Evolutionary conservation across 2,888 invertebrate species (phyloP), one percentile per base, ranked within the genome.

Genomic region (Neoscelio sp.): DNA sequence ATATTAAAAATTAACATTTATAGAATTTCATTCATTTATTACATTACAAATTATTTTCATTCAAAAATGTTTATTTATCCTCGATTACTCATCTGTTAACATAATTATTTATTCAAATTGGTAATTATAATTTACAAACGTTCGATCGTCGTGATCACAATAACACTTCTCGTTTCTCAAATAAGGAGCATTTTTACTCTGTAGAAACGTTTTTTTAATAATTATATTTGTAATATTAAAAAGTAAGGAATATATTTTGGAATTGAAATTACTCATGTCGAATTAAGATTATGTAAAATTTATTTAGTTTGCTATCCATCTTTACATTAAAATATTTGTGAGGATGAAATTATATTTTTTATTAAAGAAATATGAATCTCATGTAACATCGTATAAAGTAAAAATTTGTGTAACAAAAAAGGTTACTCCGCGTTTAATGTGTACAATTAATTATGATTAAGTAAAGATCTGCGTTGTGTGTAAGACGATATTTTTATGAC

Each of bases 401-500:
- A n/a, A n/a, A n/a, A 40, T 35, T 13, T 35, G 35, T 40, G 40
- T 40, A 17, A 12, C 1, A 15, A 6, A 26, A 26, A 48, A 42
- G 18, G 1, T 17, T n/a, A n/a, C n/a, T n/a, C 10, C 8, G 23
- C 15, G 33, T 33, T 42, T 40, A 23, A 23, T 23, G n/a, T 33
- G n/a, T n/a, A 64, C 5, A 23, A 44, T 44, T 38, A 73, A 44
- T 12, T 18, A 54, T 62, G 46, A 33, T 33, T 48, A 13, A 54
- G 13, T 15, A 52, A 33, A 67, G 30, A 62, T 68, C 40, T 56
- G 30, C 40, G 46, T 80, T 62, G 73, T 33, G 80, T 52, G 78
- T 78, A 18, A 67, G 58, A 70, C 64, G 40, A 85, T 81, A 90
- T 86, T 81, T 85, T 86, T 7, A 89, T 83, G 82, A 90, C 85